Evolutionary conservation across 2,888 invertebrate genomes (phyloP).

Genomic region (Lissonota sp.): DNA sequence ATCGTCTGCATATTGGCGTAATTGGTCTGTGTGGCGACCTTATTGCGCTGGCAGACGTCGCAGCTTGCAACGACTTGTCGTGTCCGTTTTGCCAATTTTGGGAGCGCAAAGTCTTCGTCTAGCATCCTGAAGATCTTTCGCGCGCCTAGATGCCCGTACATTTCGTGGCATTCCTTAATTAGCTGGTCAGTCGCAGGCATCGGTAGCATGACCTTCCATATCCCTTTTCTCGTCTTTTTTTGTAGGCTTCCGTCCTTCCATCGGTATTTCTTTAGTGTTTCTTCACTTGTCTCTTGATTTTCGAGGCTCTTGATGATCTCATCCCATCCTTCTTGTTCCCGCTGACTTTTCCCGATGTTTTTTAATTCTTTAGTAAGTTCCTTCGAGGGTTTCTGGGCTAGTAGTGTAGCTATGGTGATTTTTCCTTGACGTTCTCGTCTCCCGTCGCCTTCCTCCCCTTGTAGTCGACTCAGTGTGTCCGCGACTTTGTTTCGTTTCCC

Average conservation of each 20-base stretch:
- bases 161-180: too few relatives aligned
- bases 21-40: background rate
- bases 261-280: background rate
- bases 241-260: background rate
- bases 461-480: background rate
- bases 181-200: background rate
- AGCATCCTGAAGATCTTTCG: slow-evolving; percentile 10
- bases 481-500: background rate
- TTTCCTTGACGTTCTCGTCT: background rate
- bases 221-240: background rate
- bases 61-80: background rate
- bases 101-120: background rate
- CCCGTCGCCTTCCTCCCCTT: background rate
- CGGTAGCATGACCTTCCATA: background rate
- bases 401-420: background rate
- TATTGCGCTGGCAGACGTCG: background rate
- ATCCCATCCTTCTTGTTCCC: background rate
- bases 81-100: background rate
- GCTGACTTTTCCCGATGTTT: too few relatives aligned
- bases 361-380: background rate
- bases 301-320: background rate
- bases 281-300: background rate
- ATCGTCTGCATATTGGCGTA: slow-evolving; percentile 2
- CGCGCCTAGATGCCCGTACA: background rate
- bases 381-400: background rate